Evolutionary conservation across 2,888 invertebrate genomes (phyloP).

Genomic region (Sminthurides aquaticus): DNA sequence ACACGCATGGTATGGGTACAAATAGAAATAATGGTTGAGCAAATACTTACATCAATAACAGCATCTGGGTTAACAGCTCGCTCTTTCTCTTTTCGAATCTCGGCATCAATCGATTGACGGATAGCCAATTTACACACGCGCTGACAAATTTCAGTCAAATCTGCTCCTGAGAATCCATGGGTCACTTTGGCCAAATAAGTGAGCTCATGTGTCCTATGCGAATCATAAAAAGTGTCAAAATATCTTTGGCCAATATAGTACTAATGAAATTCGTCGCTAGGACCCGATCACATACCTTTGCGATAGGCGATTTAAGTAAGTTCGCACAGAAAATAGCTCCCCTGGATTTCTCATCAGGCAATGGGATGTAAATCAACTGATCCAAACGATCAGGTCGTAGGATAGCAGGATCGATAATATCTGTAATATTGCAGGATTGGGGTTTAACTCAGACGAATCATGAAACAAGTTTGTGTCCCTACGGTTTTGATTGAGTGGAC

Average conservation of each 20-base stretch:
- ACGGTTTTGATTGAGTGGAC: too few relatives aligned
- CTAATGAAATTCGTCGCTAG: too few relatives aligned
- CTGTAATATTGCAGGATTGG: background rate
- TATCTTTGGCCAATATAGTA: too few relatives aligned
- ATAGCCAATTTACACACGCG: constrained; percentile 98
- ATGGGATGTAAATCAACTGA: constrained; percentile 92
- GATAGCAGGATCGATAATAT: constrained; percentile 88
- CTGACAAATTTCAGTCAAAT: constrained; percentile 98
- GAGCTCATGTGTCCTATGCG: constrained; percentile 78
- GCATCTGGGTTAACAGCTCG: constrained; percentile 66
- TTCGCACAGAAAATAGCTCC: constrained; percentile 93
- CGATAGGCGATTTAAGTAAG: constrained; percentile 86
- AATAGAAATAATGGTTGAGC: too few relatives aligned
- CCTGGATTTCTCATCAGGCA: constrained; percentile 97
- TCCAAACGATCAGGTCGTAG: constrained; percentile 96
- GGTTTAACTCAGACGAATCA: too few relatives aligned
- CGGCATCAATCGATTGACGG: constrained; percentile 92
- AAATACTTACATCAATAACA: too few relatives aligned
- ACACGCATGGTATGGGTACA: too few relatives aligned
- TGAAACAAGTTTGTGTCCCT: too few relatives aligned
- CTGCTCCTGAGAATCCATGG: constrained; percentile 96
- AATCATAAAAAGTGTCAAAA: too few relatives aligned
- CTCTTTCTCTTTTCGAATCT: constrained; percentile 82
- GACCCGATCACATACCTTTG: constrained; percentile 11
- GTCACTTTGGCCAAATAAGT: constrained; percentile 59